Percentiles rank a stretch among this genome's conserved stretches.
Evolutionary conservation across 1,140 invertebrate genomes (phyloP).

Genomic region (Drosophila pallidifrons): DNA sequence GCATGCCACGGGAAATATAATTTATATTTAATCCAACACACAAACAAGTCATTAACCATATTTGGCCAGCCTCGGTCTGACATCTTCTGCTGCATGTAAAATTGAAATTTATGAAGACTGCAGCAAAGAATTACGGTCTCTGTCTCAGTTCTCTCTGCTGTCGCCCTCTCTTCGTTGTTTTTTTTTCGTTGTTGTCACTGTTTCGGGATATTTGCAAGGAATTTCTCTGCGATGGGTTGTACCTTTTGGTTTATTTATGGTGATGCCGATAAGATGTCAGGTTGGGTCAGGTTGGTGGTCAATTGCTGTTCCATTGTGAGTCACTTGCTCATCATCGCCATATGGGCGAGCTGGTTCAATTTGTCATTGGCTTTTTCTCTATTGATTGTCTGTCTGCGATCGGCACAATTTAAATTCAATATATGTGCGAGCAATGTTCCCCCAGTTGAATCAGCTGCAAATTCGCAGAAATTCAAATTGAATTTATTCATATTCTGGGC

Average conservation of each 20-base stretch:
- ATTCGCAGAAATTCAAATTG: constrained; percentile 65
- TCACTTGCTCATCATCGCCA: constrained; percentile 52
- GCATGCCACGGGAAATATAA: constrained; percentile 64
- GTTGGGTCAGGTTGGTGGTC: constrained; percentile 34
- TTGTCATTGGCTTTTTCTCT: constrained; percentile 51
- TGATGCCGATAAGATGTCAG: constrained; percentile 66
- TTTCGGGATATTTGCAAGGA: constrained; percentile 24
- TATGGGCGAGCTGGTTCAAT: constrained; percentile 37
- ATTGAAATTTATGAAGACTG: constrained; percentile 79
- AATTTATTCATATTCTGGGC: constrained; percentile 52
- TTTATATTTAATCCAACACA: constrained; percentile 79
- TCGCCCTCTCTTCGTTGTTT: neutral
- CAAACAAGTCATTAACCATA: constrained; percentile 78
- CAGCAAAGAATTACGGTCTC: constrained; percentile 70
- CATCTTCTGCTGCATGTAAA: constrained; percentile 62
- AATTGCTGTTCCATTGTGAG: constrained; percentile 57
- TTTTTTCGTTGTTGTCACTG: neutral
- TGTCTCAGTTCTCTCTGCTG: neutral
- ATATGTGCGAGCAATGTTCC: constrained; percentile 3
- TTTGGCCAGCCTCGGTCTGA: constrained; percentile 51
- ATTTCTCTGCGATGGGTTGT: constrained; percentile 29
- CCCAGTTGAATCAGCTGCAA: constrained; percentile 54
- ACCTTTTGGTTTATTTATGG: constrained; percentile 67
- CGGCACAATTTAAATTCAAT: constrained; percentile 59
- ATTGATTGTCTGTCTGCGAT: constrained; percentile 24